phyloP scores from a whole-genome alignment of 2,797 vertebrate genomes.

The Sarcophilus harrisii region DNA sequence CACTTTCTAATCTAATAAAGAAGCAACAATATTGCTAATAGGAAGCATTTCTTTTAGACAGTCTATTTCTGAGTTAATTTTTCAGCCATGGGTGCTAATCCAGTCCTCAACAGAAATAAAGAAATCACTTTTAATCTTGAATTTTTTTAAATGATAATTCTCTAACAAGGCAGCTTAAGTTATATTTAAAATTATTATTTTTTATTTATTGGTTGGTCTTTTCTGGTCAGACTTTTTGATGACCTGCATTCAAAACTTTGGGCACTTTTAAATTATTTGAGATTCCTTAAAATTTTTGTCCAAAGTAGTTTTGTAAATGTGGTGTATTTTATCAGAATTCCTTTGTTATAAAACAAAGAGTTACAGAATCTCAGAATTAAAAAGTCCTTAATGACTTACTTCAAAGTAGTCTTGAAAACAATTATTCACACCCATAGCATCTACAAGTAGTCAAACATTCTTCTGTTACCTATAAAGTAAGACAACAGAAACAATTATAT shows the following conservation, averaged over 20 bases:
- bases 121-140: background rate
- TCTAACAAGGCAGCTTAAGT: background rate
- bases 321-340: background rate
- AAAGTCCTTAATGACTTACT: background rate
- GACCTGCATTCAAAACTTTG: background rate
- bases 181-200: background rate
- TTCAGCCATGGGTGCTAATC: background rate
- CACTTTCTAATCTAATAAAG: background rate
- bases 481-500: background rate
- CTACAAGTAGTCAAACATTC: background rate
- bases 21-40: background rate
- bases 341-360: background rate
- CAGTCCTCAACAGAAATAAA: background rate
- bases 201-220: background rate
- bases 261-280: background rate
- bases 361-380: background rate
- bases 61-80: background rate
- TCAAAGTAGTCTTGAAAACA: background rate
- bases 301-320: background rate
- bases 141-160: background rate
- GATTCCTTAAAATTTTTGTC: background rate
- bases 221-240: background rate
- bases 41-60: background rate
- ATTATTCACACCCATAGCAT: background rate
- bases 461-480: background rate